phyloP scores from a whole-genome alignment of 2,797 vertebrate species.

The Sebastes variabilis region DNA sequence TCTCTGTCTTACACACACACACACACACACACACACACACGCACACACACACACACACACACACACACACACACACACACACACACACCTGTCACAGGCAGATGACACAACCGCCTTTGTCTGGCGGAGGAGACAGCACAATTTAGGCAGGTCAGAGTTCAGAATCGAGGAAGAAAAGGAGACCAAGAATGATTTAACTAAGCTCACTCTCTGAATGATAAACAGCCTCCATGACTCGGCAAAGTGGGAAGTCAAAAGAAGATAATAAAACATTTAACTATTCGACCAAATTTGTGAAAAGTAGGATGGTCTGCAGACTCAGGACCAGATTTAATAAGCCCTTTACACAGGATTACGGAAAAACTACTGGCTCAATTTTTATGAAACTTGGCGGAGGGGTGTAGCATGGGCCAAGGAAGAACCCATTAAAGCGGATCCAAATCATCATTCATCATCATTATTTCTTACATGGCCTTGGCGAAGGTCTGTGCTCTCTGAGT shows the following conservation, averaged over 20 bases:
- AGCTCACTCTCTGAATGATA: conserved; percentile 39
- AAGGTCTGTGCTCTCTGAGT: not conserved
- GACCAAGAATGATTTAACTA: conserved; percentile 27
- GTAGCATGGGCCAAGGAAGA: not conserved
- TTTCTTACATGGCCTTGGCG: not conserved
- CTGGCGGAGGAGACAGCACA: not conserved
- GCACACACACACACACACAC: conserved; percentile 5
- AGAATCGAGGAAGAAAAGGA: conserved; percentile 19
- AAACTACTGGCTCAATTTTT: not conserved
- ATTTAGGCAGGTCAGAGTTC: conserved; percentile 41
- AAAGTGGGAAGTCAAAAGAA: not conserved
- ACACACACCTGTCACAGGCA: not conserved
- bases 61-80: not conserved
- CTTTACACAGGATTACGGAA: not conserved
- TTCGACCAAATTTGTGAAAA: not conserved
- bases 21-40: conserved; percentile 8
- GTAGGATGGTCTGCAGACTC: not conserved
- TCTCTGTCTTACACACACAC: not conserved
- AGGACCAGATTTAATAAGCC: not conserved
- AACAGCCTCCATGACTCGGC: conserved; percentile 11
- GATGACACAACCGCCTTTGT: conserved; percentile 10
- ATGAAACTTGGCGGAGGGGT: not conserved
- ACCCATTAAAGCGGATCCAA: not conserved
- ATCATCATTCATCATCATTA: not conserved
- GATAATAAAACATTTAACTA: not conserved